Percentiles rank a stretch among this genome's conserved stretches.
phyloP scores from a whole-genome alignment of 2,113 vertebrate species.

The Lagopus muta region DNA sequence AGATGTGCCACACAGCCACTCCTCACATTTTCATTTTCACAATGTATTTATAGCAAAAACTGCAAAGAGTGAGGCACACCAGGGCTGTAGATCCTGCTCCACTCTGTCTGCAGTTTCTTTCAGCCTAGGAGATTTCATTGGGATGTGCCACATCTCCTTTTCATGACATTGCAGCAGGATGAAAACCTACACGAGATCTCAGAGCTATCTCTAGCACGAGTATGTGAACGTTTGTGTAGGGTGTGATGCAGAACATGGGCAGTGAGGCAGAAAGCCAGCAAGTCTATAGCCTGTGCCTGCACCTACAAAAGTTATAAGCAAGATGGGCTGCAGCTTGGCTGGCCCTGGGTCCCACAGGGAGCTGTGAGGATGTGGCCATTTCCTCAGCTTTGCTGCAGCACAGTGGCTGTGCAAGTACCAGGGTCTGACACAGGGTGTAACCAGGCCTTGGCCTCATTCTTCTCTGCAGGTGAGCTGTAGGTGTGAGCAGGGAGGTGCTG shows the following conservation, averaged over 20 bases:
- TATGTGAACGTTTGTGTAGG: neutral
- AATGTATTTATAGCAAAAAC: neutral
- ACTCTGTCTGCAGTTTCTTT: accelerated
- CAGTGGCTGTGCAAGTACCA: neutral
- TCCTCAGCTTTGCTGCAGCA: neutral
- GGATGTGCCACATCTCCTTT: neutral
- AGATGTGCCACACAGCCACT: neutral
- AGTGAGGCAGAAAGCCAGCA: neutral
- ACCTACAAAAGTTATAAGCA: neutral
- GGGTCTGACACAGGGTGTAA: neutral
- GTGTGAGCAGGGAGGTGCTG: neutral
- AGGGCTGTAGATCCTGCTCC: neutral
- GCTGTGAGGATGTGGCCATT: accelerated
- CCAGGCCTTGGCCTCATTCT: accelerated
- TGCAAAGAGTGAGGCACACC: neutral
- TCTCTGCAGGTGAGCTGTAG: accelerated
- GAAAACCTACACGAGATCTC: neutral
- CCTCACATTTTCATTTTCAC: neutral
- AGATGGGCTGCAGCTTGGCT: neutral
- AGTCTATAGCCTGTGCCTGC: neutral
- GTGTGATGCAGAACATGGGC: neutral
- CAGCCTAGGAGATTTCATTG: neutral
- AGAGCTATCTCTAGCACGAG: neutral
- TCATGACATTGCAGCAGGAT: neutral
- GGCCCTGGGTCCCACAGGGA: neutral